Evolutionary conservation across 2,888 invertebrate species (phyloP), one percentile per base, ranked within the genome.

Genomic region (Caenorhabditis virilis): DNA sequence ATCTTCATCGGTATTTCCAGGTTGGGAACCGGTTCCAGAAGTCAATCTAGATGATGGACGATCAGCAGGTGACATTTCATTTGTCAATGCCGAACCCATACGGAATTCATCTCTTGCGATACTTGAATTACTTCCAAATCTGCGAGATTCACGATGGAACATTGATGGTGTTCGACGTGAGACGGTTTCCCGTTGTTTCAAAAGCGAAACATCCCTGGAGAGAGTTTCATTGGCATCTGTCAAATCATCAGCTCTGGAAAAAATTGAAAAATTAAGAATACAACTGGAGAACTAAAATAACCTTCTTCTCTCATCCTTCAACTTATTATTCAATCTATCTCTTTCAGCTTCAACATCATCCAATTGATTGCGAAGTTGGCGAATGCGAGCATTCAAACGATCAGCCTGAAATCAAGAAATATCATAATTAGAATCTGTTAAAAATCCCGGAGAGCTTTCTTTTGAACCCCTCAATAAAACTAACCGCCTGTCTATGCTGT

Each of bases 11-110:
- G 59, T 49, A 35, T 64, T 58, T 22, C 58, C 64, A 20, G 59
- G 52, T 38, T 65, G 65, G 1, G 65, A 65, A 11, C 65, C 65
- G 23, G 57, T 59, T 35, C 60, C 60, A 22, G 60, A 65, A 16
- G 65, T 65, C n/a, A 65, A 39, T n/a, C 65, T 46, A 15, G 65
- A 65, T 15, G 60, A 39, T 35, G 65, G 65, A 33, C 65, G 51
- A 30, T 65, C 65, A n/a, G 56, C 49, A 16, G 63, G 63, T 3
- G 63, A 63, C 63, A 63, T 63, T 39, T 63, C 63, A 16, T 52
- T 62, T 7, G 57, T 58, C 18, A 63, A 41, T 23, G 54, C 22
- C 2, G 3, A 49, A 2, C 52, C 56, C 26, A 20, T 42, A 7
- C 60, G 59, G 27, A 52, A 56, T 15, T 65, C 65, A 22, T 65